A percentile compares a stretch with the other conserved stretches of the same genome.
These are phyloP conservation scores for Rallus crepitans DNA, from an alignment of 2,797 vertebrate species.

Conservation along the genomic window DNA sequence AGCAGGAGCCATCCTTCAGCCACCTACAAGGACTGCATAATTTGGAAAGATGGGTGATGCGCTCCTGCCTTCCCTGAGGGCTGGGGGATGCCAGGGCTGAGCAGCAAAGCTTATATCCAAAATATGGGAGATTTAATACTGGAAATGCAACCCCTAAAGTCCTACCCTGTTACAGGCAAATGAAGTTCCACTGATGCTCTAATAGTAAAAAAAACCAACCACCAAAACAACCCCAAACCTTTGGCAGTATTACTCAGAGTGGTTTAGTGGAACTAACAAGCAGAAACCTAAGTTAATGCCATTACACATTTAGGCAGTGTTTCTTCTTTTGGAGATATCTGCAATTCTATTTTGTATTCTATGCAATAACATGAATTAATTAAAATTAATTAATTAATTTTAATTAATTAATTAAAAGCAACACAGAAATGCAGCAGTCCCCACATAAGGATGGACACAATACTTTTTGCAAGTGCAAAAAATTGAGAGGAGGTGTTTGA, in stretches of 20 bases:
- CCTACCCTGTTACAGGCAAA: too few relatives aligned
- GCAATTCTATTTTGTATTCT: not conserved
- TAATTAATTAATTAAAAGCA: too few relatives aligned
- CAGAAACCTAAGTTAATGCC: not conserved
- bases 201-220: not conserved
- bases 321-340: not conserved
- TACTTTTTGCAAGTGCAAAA: not conserved
- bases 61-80: accelerated
- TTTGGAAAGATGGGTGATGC: not conserved
- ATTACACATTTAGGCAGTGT: not conserved
- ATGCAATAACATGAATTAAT: not conserved
- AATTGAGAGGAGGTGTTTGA: not conserved
- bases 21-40: accelerated
- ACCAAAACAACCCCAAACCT: too few relatives aligned
- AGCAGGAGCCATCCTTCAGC: not conserved
- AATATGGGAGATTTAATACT: not conserved
- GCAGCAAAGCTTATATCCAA: not conserved
- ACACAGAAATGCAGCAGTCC: not conserved
- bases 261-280: not conserved
- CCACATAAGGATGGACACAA: not conserved
- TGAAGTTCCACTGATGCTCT: not conserved
- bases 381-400: too few relatives aligned
- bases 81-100: not conserved
- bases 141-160: not conserved
- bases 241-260: not conserved